Evolutionary conservation across 2,113 vertebrate genomes (phyloP).

Genomic region (Herpailurus yagouaroundi): DNA sequence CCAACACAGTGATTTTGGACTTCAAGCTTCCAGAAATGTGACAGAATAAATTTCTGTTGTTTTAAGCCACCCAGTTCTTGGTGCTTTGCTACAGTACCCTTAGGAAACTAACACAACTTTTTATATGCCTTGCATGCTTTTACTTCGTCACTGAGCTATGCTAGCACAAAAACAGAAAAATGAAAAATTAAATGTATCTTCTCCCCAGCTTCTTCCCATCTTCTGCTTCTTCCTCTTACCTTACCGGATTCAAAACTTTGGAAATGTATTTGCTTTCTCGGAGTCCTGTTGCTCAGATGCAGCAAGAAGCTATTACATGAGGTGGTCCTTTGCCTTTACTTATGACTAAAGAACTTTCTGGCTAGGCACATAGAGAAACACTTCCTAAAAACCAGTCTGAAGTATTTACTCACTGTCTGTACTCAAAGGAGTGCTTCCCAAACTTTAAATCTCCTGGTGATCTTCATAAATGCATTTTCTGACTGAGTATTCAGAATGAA

Average conservation of each 20-base stretch:
- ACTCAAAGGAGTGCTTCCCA: neutral
- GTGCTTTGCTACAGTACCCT: neutral
- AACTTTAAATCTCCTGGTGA: neutral
- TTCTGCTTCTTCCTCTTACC: neutral
- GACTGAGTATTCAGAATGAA: neutral
- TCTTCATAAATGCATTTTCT: neutral
- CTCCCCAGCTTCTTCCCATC: neutral
- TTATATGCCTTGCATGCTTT: neutral
- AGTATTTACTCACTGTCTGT: neutral
- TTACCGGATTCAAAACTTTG: neutral
- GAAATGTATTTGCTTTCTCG: neutral
- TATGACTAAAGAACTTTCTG: neutral
- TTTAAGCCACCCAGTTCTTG: neutral
- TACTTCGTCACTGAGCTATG: neutral
- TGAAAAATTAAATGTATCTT: neutral
- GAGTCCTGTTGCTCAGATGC: neutral
- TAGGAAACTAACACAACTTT: neutral
- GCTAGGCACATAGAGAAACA: neutral
- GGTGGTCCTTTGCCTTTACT: neutral
- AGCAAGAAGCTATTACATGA: neutral
- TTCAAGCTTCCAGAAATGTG: neutral
- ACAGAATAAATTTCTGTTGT: neutral
- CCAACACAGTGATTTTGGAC: neutral
- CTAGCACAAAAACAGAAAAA: neutral
- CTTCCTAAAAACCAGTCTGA: neutral